phyloP scores from a whole-genome alignment of 2,113 vertebrate species.

The Stigmatopora argus region DNA sequence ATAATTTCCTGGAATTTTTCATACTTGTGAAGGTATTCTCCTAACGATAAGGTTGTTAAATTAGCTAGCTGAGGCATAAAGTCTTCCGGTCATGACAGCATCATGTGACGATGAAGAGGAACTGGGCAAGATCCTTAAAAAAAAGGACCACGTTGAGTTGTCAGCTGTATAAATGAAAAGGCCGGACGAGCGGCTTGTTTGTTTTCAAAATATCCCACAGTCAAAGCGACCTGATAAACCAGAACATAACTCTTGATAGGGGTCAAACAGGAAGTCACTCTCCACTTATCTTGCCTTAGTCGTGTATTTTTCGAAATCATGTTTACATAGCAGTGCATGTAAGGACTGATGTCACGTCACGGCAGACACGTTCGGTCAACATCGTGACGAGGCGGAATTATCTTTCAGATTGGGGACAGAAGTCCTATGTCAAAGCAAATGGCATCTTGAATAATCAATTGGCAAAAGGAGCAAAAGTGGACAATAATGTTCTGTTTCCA shows the following conservation, averaged over 20 bases:
- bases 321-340: background rate
- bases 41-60: conserved; percentile 10
- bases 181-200: background rate
- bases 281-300: conserved; percentile 31
- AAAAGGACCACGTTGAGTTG: background rate
- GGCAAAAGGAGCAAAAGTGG: background rate
- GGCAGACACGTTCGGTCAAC: background rate
- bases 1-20: background rate
- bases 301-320: background rate
- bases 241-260: conserved; percentile 6
- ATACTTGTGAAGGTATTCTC: background rate
- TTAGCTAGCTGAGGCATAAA: conserved; percentile 13
- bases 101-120: conserved; percentile 59
- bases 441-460: background rate
- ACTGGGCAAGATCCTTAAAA: conserved; percentile 15
- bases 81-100: conserved; percentile 30
- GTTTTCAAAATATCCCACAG: conserved; percentile 3
- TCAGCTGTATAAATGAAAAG: background rate
- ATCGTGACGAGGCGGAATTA: background rate
- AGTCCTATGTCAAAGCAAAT: background rate
- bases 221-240: conserved; percentile 6
- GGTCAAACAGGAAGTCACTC: conserved; percentile 38
- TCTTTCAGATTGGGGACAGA: background rate
- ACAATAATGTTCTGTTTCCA: background rate
- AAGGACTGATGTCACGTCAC: background rate